These are phyloP conservation scores for Drosophila cardini DNA, from an alignment of 1,140 invertebrate species.

Conservation along the genomic window DNA sequence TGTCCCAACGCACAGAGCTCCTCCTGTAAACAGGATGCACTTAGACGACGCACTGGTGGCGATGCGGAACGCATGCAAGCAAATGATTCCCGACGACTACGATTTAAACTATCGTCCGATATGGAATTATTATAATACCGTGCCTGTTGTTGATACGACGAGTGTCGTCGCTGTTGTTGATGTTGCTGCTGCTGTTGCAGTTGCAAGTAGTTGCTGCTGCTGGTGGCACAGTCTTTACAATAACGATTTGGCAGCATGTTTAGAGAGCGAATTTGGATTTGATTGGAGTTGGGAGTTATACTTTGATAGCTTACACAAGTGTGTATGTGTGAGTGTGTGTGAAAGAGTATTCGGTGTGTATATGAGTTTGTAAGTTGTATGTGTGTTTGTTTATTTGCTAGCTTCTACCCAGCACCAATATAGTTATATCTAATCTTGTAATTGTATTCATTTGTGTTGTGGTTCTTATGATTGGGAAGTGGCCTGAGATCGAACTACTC, in stretches of 20 bases:
- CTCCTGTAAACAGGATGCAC: slow-evolving; percentile 81
- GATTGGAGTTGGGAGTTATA: slow-evolving; percentile 46
- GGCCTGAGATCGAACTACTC: slow-evolving; percentile 69
- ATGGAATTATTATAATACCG: slow-evolving; percentile 72
- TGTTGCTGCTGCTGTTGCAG: slow-evolving; percentile 55
- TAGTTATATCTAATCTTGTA: slow-evolving; percentile 47
- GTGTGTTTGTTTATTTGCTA: slow-evolving; percentile 43
- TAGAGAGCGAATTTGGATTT: slow-evolving; percentile 26
- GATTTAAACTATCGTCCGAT: slow-evolving; percentile 79
- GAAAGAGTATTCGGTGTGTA: slow-evolving; percentile 38
- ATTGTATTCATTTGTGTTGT: slow-evolving; percentile 8
- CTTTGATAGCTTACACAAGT: slow-evolving; percentile 70
- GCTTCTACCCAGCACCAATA: slow-evolving; percentile 65
- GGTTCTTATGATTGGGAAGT: slow-evolving; percentile 36
- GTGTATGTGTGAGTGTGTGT: slow-evolving; percentile 19
- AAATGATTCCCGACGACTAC: slow-evolving; percentile 79
- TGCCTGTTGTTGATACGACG: slow-evolving; percentile 68
- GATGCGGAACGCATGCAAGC: slow-evolving; percentile 71
- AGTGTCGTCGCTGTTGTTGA: slow-evolving; percentile 76
- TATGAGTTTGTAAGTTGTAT: slow-evolving; percentile 22
- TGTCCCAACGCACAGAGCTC: slow-evolving; percentile 77
- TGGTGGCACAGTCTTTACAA: slow-evolving; percentile 35
- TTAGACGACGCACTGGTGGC: slow-evolving; percentile 73
- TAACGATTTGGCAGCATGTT: slow-evolving; percentile 40
- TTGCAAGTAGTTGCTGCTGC: slow-evolving; percentile 54